These are phyloP conservation scores for Hylomyscus alleni DNA, from an alignment of 2,797 vertebrate genomes.

Conservation along the genomic window DNA sequence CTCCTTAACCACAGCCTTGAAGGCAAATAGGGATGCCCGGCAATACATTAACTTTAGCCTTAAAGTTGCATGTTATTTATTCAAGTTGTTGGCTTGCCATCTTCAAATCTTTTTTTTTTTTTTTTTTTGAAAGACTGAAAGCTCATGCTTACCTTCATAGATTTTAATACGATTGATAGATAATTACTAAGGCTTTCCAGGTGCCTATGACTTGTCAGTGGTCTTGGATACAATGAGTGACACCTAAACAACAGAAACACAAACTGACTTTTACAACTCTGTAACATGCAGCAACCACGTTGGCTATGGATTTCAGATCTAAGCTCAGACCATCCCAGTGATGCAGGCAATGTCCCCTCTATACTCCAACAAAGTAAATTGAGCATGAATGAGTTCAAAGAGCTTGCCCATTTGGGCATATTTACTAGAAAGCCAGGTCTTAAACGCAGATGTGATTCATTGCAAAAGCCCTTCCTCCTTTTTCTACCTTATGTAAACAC, in stretches of 20 bases:
- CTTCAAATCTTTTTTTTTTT: not conserved
- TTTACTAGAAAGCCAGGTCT: not conserved
- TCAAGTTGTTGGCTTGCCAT: conserved; percentile 19
- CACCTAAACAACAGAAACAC: not conserved
- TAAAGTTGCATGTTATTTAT: conserved; percentile 13
- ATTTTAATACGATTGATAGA: conserved; percentile 12
- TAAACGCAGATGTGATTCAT: not conserved
- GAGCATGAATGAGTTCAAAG: not conserved
- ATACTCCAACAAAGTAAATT: not conserved
- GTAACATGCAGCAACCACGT: not conserved
- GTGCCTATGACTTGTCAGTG: not conserved
- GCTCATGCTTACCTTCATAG: not conserved
- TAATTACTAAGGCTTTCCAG: conserved; percentile 27
- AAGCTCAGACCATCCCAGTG: not conserved
- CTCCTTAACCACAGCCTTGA: conserved; percentile 27
- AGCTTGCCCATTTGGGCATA: not conserved
- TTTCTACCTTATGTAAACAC: not conserved
- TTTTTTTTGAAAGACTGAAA: not conserved
- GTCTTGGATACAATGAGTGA: not conserved
- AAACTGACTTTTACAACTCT: not conserved
- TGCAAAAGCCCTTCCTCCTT: not conserved
- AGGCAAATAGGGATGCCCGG: not conserved
- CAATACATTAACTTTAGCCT: not conserved
- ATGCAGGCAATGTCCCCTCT: not conserved
- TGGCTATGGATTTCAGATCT: not conserved